Evolutionary conservation across 2,797 vertebrate species (phyloP).

Genomic region (Gallinago solitaria): DNA sequence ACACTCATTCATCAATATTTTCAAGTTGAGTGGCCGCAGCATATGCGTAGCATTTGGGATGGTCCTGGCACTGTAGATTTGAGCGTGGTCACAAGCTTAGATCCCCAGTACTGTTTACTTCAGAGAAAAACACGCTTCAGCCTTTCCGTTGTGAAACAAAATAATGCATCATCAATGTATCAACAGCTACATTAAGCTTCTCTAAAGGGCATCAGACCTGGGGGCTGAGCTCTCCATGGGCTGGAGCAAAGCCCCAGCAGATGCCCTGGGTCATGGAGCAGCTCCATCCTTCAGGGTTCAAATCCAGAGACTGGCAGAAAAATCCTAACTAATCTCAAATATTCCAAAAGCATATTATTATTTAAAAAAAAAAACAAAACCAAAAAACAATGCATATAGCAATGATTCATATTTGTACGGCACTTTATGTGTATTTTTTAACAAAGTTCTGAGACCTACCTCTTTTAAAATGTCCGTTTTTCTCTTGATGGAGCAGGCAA

Average conservation of each 20-base stretch:
- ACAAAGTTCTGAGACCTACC: neutral
- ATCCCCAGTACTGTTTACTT: neutral
- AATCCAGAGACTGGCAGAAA: neutral
- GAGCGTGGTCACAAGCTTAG: neutral
- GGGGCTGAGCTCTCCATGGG: neutral
- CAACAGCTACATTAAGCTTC: neutral
- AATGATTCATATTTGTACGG: neutral
- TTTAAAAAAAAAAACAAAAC: neutral
- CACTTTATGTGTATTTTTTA: neutral
- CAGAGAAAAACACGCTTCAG: neutral
- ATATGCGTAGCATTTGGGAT: neutral
- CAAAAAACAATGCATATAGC: neutral
- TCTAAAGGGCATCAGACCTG: neutral
- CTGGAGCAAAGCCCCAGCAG: neutral
- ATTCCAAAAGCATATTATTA: neutral
- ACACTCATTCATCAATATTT: conserved; percentile 4
- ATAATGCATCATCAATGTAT: neutral
- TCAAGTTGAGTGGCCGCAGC: conserved; percentile 22
- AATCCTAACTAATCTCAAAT: neutral
- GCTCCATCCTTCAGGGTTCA: neutral
- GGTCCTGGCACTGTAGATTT: neutral
- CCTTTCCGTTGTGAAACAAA: neutral
- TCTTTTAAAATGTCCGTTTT: neutral
- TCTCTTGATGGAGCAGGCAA: neutral
- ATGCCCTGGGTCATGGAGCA: neutral